Conservation (phyloP, 2,113 vertebrate genomes). For the Phasianus colchicus region DNA sequence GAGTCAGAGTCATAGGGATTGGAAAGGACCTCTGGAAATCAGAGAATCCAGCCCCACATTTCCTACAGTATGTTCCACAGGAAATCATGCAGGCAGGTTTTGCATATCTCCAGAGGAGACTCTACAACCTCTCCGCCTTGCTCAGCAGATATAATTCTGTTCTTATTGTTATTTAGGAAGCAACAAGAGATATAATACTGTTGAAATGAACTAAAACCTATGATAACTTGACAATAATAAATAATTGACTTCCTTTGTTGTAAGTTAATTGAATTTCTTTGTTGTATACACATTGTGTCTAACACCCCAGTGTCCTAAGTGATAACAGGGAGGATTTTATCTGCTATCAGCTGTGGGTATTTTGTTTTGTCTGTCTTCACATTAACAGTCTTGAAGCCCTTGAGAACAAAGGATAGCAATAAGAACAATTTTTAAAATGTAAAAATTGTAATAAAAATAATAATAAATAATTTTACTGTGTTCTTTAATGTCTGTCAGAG, state of each 20-base stretch:
- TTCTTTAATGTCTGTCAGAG: background rate
- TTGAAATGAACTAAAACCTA: background rate
- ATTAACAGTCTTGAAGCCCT: background rate
- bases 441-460: background rate
- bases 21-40: too few relatives aligned
- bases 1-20: background rate
- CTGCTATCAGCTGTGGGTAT: background rate
- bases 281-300: background rate
- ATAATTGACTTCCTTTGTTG: background rate
- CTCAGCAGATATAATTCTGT: too few relatives aligned
- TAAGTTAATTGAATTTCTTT: background rate
- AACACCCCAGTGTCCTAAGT: background rate
- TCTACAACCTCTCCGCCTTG: too few relatives aligned
- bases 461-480: background rate
- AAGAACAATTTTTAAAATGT: background rate
- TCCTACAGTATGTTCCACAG: too few relatives aligned
- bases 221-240: background rate
- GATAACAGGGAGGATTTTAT: background rate
- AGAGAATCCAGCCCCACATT: too few relatives aligned
- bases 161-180: slow-evolving; percentile 7
- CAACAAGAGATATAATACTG: background rate
- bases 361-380: background rate
- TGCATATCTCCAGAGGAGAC: too few relatives aligned
- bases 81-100: too few relatives aligned
- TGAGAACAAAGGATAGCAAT: background rate